These are phyloP conservation scores for Bhutanitis thaidina DNA, from an alignment of 2,888 invertebrate genomes.

Conservation along the genomic window DNA sequence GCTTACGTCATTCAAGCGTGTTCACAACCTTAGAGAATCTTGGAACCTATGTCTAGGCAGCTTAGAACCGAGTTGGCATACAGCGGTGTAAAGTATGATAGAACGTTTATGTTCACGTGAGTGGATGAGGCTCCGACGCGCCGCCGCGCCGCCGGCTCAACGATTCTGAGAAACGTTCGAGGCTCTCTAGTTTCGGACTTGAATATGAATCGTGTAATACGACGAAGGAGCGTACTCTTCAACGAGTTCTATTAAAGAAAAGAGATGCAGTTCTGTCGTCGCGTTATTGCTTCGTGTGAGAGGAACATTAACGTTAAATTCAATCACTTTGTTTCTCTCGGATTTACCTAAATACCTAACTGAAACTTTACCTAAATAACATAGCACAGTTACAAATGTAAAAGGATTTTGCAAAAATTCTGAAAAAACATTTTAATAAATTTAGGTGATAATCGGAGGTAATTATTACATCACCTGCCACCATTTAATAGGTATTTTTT, in stretches of 20 bases:
- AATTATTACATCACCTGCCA: too few relatives aligned
- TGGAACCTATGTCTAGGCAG: constrained; percentile 47
- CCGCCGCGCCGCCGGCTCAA: constrained; percentile 74
- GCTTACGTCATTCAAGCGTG: constrained; percentile 76
- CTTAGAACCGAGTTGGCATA: constrained; percentile 49
- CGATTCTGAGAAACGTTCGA: constrained; percentile 75
- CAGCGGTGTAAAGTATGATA: constrained; percentile 57
- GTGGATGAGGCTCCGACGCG: constrained; percentile 77
- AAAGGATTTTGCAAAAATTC: too few relatives aligned
- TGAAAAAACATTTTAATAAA: too few relatives aligned
- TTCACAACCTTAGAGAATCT: constrained; percentile 46
- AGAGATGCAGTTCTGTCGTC: constrained; percentile 13
- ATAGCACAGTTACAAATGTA: too few relatives aligned
- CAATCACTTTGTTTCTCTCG: neutral
- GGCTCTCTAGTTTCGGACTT: constrained; percentile 73
- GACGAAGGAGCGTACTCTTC: constrained; percentile 43
- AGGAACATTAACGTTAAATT: neutral
- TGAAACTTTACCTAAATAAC: too few relatives aligned
- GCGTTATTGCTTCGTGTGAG: constrained; percentile 8
- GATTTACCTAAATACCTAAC: too few relatives aligned
- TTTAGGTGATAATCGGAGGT: too few relatives aligned
- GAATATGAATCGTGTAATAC: constrained; percentile 68
- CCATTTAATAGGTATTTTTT: too few relatives aligned
- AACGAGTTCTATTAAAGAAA: constrained; percentile 21
- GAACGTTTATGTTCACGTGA: constrained; percentile 77